Conservation (phyloP, 2,888 invertebrate species). For the Lacanobia oleracea region DNA sequence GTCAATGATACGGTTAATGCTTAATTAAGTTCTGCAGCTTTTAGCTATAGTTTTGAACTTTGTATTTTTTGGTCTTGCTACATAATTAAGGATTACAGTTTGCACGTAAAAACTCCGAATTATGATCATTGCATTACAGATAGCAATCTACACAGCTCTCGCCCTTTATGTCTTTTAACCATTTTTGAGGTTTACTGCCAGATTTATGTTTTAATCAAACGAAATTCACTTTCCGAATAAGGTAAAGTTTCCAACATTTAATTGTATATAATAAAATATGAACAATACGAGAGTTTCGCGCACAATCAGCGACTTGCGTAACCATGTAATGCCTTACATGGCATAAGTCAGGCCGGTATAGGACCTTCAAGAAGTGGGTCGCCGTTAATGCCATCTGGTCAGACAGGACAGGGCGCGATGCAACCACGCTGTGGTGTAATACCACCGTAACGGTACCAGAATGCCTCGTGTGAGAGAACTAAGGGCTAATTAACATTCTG, state of each 20-base stretch:
- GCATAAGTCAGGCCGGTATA: slow-evolving; percentile 77
- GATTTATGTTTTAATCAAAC: slow-evolving; percentile 69
- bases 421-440: slow-evolving; percentile 77
- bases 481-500: slow-evolving; percentile 73
- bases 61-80: slow-evolving; percentile 26
- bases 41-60: slow-evolving; percentile 31
- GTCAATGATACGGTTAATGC: slow-evolving; percentile 63
- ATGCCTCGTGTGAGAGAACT: slow-evolving; percentile 70
- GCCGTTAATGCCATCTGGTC: slow-evolving; percentile 87
- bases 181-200: slow-evolving; percentile 43
- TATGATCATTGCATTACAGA: slow-evolving; percentile 52
- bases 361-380: slow-evolving; percentile 89
- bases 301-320: slow-evolving; percentile 78
- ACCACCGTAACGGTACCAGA: slow-evolving; percentile 77
- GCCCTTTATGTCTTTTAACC: slow-evolving; percentile 54
- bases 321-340: slow-evolving; percentile 85
- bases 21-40: slow-evolving; percentile 56
- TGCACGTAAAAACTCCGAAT: slow-evolving; percentile 41
- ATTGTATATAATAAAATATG: slow-evolving; percentile 60
- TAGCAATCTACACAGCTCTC: slow-evolving; percentile 52
- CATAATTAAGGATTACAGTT: slow-evolving; percentile 31
- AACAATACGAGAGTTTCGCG: slow-evolving; percentile 67
- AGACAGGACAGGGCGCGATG: slow-evolving; percentile 81
- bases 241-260: slow-evolving; percentile 60
- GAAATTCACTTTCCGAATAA: slow-evolving; percentile 50